Conservation (phyloP, 2,113 vertebrate genomes). For the Chaetodon trifascialis region DNA sequence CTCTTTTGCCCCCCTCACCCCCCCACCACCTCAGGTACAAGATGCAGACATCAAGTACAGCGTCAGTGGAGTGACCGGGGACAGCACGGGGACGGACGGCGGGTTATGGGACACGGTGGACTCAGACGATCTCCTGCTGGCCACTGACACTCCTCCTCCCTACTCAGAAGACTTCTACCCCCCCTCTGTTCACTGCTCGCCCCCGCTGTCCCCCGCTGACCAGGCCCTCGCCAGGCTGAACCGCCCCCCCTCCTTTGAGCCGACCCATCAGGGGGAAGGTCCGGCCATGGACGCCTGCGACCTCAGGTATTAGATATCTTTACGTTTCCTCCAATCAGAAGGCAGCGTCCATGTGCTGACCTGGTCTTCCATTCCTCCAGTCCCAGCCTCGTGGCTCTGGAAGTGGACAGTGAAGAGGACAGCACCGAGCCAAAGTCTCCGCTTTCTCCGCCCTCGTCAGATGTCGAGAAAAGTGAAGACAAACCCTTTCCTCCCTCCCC, state of each 20-base stretch:
- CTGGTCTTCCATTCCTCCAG: slow-evolving; percentile 66
- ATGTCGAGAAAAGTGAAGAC: slow-evolving; percentile 76
- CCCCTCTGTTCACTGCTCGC: slow-evolving; percentile 17
- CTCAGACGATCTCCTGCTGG: slow-evolving; percentile 39
- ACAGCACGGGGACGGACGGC: slow-evolving; percentile 76
- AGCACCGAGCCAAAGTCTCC: slow-evolving; percentile 44
- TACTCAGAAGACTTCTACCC: slow-evolving; percentile 13
- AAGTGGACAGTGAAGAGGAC: slow-evolving; percentile 87
- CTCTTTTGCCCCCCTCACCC: neutral
- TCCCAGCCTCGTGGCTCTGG: slow-evolving; percentile 93
- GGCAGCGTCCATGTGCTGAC: neutral
- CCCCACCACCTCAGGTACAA: slow-evolving; percentile 71
- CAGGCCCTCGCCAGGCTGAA: slow-evolving; percentile 68
- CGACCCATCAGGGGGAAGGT: slow-evolving; percentile 68
- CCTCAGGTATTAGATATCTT: slow-evolving; percentile 74
- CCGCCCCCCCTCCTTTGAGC: slow-evolving; percentile 68
- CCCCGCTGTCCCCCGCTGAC: slow-evolving; percentile 58
- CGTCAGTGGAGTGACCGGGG: slow-evolving; percentile 74
- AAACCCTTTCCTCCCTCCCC: slow-evolving; percentile 69
- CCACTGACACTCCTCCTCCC: slow-evolving; percentile 60
- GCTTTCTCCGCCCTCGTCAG: slow-evolving; percentile 56
- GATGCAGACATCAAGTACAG: slow-evolving; percentile 74
- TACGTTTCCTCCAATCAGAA: neutral
- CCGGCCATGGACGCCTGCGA: slow-evolving; percentile 72
- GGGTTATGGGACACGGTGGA: slow-evolving; percentile 45